Conservation (phyloP, 2,888 invertebrate genomes). For the Oconnorella tubifera region DNA sequence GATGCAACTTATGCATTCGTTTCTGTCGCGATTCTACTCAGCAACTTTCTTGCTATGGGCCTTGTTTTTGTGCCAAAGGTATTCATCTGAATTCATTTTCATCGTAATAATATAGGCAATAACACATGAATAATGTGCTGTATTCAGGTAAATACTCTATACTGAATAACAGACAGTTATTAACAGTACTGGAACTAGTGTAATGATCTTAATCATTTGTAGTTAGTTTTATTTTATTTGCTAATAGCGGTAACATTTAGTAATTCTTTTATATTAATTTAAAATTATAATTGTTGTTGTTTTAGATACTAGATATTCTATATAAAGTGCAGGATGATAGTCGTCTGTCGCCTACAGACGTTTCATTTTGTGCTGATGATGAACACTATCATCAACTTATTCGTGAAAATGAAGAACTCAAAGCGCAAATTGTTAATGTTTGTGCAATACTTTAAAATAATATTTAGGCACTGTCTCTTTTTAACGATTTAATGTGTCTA, state of each 20-base stretch:
- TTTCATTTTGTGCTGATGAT: constrained; percentile 72
- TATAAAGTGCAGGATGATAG: constrained; percentile 51
- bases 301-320: constrained; percentile 47
- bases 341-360: constrained; percentile 49
- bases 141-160: not conserved
- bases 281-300: no score
- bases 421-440: constrained; percentile 89
- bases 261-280: no score
- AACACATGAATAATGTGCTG: no score
- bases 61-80: constrained; percentile 96
- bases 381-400: constrained; percentile 88
- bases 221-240: no score
- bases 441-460: not conserved
- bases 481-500: no score
- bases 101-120: not conserved
- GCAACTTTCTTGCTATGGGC: constrained; percentile 96
- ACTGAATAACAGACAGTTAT: not conserved
- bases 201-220: no score
- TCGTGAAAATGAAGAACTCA: constrained; percentile 91
- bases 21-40: constrained; percentile 91
- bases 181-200: no score
- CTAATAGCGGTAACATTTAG: no score
- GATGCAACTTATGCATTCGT: constrained; percentile 97
- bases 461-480: no score
- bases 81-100: constrained; percentile 17